Evolutionary conservation across 2,113 vertebrate genomes (phyloP).

Genomic region (Xenopus laevis): DNA sequence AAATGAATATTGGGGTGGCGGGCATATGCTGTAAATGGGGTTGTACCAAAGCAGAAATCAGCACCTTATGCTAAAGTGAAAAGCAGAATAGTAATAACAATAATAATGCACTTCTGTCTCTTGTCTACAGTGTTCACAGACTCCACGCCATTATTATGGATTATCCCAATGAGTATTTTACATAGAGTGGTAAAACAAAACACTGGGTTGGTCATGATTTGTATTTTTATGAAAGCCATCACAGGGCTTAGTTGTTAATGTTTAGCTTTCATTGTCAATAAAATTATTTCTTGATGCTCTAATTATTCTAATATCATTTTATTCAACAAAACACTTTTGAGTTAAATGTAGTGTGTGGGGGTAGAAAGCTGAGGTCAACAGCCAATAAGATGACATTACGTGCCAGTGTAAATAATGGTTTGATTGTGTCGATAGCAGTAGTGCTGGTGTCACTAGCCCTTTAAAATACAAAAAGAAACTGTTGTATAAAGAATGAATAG

Average conservation of each 20-base stretch:
- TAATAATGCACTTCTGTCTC: background rate
- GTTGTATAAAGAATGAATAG: no score
- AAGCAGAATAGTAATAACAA: background rate
- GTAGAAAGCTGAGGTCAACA: no score
- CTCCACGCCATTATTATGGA: constrained; percentile 37
- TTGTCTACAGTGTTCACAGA: constrained; percentile 35
- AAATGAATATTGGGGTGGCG: constrained; percentile 73
- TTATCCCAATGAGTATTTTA: constrained; percentile 35
- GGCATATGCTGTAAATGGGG: constrained; percentile 82
- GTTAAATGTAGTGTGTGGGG: no score
- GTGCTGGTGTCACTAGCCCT: no score
- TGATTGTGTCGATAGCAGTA: no score
- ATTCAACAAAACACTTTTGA: background rate
- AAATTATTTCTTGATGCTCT: constrained; percentile 43
- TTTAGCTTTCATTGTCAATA: constrained; percentile 24
- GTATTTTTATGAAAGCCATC: constrained; percentile 45
- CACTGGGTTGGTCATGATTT: constrained; percentile 32
- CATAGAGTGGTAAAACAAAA: constrained; percentile 15
- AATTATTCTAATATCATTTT: constrained; percentile 17
- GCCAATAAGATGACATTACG: no score
- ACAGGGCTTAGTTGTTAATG: constrained; percentile 21
- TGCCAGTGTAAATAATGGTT: no score
- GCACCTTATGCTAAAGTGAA: constrained; percentile 75
- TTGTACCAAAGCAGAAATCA: constrained; percentile 83
- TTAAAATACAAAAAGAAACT: no score